Evolutionary conservation across 2,888 invertebrate species (phyloP).

Genomic region (Rhingia rostrata): DNA sequence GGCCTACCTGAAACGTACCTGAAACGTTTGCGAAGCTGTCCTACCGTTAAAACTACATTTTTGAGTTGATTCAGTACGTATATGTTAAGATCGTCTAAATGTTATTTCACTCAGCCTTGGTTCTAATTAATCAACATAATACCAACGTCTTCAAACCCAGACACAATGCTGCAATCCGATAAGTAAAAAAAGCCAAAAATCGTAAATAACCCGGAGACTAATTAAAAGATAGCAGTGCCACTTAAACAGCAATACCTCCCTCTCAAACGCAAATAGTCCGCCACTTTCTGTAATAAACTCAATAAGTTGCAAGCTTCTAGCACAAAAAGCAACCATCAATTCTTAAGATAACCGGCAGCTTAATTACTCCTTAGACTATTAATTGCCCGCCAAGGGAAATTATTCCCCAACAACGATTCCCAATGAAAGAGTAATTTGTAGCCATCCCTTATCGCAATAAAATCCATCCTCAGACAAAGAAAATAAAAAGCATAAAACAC

Average conservation of each 20-base stretch:
- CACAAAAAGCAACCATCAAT: constrained; percentile 57
- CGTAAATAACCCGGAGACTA: background rate
- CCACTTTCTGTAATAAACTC: constrained; percentile 30
- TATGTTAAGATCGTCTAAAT: too few species aligned
- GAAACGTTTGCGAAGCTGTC: too few species aligned
- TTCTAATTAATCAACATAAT: too few species aligned
- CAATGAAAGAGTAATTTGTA: constrained; percentile 11
- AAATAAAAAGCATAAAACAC: constrained; percentile 58
- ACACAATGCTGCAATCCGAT: too few species aligned
- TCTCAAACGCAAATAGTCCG: too few species aligned
- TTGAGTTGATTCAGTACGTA: too few species aligned
- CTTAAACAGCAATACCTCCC: background rate
- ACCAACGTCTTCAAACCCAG: too few species aligned
- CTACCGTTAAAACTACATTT: too few species aligned
- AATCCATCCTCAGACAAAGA: constrained; percentile 20
- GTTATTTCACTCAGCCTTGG: too few species aligned
- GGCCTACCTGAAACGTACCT: too few species aligned
- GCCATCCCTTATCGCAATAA: constrained; percentile 31
- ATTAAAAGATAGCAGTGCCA: constrained; percentile 11
- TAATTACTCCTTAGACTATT: constrained; percentile 64
- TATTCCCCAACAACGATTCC: background rate
- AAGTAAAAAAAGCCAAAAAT: background rate
- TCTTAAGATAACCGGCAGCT: constrained; percentile 52
- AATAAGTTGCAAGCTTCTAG: constrained; percentile 35
- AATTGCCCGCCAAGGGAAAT: constrained; percentile 47